A percentile compares a stretch with the other conserved stretches of the same genome.
Conservation (phyloP, 2,888 invertebrate genomes). For the Hydrotaea diabolus region DNA sequence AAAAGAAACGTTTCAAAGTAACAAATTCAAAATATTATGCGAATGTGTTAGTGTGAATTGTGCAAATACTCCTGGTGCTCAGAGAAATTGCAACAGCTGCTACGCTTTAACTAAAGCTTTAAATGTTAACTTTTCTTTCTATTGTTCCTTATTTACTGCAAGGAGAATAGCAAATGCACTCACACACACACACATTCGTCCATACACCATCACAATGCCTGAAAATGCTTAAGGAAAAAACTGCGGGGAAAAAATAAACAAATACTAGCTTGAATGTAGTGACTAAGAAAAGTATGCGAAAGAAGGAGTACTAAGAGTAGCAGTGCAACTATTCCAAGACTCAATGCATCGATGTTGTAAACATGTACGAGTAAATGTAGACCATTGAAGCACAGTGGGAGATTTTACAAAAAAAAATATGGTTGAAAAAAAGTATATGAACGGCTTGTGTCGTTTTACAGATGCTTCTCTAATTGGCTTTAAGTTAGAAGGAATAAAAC, state of each 20-base stretch:
- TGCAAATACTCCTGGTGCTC: background rate
- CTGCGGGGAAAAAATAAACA: constrained; percentile 15
- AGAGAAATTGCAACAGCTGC: constrained; percentile 53
- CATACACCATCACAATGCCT: background rate
- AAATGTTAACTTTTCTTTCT: constrained; percentile 41
- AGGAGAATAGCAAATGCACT: background rate
- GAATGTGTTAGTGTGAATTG: background rate
- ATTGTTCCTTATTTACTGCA: background rate
- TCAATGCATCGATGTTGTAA: constrained; percentile 18
- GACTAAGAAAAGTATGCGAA: constrained; percentile 1
- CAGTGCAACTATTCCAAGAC: constrained; percentile 3
- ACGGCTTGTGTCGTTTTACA: no score
- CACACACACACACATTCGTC: background rate
- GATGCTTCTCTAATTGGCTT: no score
- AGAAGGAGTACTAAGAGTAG: background rate
- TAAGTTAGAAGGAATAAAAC: no score
- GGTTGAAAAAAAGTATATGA: no score
- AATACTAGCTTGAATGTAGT: background rate
- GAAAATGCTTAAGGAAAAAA: background rate
- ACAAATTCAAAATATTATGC: background rate
- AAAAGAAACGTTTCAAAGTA: background rate
- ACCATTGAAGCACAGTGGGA: background rate
- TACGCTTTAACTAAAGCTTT: constrained; percentile 39
- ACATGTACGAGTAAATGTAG: background rate
- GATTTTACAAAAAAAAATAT: background rate